phyloP scores from a whole-genome alignment of 2,797 vertebrate species.

The Cottoperca gobio region DNA sequence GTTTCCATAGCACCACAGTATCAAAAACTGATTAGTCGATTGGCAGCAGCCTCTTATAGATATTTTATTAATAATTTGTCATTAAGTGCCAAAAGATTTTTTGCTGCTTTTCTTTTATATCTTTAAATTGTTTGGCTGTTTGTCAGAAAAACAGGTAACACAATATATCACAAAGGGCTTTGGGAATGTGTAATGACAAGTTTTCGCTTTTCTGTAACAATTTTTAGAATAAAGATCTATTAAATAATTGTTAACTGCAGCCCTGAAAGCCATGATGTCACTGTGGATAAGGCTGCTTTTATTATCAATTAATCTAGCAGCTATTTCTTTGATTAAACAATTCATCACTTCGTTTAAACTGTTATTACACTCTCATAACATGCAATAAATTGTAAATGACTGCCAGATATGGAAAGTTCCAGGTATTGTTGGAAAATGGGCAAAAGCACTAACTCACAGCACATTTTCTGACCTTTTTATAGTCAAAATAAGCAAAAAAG shows the following conservation, averaged over 20 bases:
- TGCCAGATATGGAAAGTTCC: no score
- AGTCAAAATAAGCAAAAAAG: no score
- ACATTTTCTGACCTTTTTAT: no score
- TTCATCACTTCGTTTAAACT: neutral
- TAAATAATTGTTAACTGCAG: neutral
- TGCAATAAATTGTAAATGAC: no score
- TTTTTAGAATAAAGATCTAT: neutral
- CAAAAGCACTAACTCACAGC: no score
- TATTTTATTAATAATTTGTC: neutral
- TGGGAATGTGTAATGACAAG: neutral
- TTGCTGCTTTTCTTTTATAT: neutral
- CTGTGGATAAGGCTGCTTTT: neutral
- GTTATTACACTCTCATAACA: no score
- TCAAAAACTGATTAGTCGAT: neutral
- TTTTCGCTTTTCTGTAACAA: neutral
- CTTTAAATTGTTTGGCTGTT: neutral
- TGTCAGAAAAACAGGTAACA: neutral
- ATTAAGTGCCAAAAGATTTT: neutral
- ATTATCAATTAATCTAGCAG: neutral
- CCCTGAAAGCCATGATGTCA: neutral
- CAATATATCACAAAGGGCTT: neutral
- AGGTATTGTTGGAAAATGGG: no score
- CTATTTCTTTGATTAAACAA: neutral
- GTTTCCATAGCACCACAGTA: no score
- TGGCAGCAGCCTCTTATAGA: neutral